phyloP scores from a whole-genome alignment of 2,113 vertebrate species.

The Chascanopsetta lugubris region DNA sequence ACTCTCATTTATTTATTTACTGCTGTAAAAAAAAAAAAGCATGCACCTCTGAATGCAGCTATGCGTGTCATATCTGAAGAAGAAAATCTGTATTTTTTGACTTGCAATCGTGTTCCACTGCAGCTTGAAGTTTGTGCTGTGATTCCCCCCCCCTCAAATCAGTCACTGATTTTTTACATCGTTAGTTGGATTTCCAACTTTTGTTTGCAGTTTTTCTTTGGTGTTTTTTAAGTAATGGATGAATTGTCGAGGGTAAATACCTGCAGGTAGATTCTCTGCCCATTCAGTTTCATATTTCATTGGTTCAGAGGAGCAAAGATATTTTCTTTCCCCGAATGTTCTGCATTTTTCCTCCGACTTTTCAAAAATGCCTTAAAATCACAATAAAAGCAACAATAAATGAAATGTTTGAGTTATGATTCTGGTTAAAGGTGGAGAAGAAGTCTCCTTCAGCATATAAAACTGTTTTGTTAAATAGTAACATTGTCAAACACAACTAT shows the following conservation, averaged over 20 bases:
- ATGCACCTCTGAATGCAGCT: constrained; percentile 26
- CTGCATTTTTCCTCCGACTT: constrained; percentile 7
- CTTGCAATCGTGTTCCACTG: neutral
- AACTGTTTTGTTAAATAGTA: too few species aligned
- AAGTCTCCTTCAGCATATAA: too few species aligned
- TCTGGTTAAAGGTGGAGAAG: too few species aligned
- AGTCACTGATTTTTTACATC: constrained; percentile 12
- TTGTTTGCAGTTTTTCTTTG: constrained; percentile 4
- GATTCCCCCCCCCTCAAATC: neutral
- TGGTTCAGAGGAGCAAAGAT: too few species aligned
- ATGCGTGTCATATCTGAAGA: neutral
- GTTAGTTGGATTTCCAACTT: constrained; percentile 18
- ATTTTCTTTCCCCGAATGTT: constrained; percentile 12
- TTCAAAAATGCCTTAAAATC: constrained; percentile 31
- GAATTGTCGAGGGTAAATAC: constrained; percentile 25
- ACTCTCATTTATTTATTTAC: constrained; percentile 14
- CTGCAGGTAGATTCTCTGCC: too few species aligned
- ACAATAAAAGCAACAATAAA: constrained; percentile 51
- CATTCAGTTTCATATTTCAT: too few species aligned
- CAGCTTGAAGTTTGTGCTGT: constrained; percentile 23
- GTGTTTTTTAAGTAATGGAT: constrained; percentile 17
- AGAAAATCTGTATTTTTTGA: neutral
- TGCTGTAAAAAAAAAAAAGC: constrained; percentile 2
- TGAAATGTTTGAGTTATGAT: neutral
- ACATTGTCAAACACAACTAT: too few species aligned